Base-by-base conservation (phyloP, 2,113 vertebrate genomes). In the Zosterops japonicus region DNA sequence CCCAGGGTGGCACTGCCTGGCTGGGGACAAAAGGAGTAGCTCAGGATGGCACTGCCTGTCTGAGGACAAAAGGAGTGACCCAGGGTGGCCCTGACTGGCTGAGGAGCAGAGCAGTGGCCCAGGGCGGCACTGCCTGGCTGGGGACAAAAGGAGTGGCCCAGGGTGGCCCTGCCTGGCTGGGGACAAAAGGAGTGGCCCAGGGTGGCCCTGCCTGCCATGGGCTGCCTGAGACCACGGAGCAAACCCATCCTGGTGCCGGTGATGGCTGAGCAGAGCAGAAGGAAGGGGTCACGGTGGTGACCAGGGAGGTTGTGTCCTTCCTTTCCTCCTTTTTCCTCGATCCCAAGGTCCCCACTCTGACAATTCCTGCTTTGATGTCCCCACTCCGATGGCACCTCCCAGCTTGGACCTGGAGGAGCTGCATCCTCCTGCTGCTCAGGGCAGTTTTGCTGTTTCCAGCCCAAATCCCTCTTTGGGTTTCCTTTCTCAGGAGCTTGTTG, bases 331-430 rank as follows among this genome's bases (percentile, higher is more conserved):
- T n/a, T 63, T 68, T 10, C 12, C 33, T 41, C 5, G 2, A 6
- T 27, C 4, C 4, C 47, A 29, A n/a, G 9, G 13, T 22, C 63
- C 5, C 11, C 6, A 7, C 46, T 21, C 5, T 0, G 2, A 27
- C 16, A 70, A 12, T 75, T 27, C 27, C 25, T 0, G 0, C 39
- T 69, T 12, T 2, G 5, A 4, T 17, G 27, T 75, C 31, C 39
- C 8, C 3, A 0, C 13, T 78, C 55, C 0, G 0, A 6, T 0
- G 1, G 28, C 60, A 50, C 19, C 39, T 75, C 27, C 41, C 6
- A 10, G 50, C 12, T 61, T 2, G 17, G 42, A 5, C 4, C 12
- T 11, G 59, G 6, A 70, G 60, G 56, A 89, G 19, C 46, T 7
- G 11, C 75, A n/a, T 39, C 57, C 19, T 72, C 41, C 68, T 5